Evolutionary conservation across 1,140 invertebrate genomes (phyloP), one percentile per base, ranked within the genome.

Genomic region (Tetranychus cinnabarinus): DNA sequence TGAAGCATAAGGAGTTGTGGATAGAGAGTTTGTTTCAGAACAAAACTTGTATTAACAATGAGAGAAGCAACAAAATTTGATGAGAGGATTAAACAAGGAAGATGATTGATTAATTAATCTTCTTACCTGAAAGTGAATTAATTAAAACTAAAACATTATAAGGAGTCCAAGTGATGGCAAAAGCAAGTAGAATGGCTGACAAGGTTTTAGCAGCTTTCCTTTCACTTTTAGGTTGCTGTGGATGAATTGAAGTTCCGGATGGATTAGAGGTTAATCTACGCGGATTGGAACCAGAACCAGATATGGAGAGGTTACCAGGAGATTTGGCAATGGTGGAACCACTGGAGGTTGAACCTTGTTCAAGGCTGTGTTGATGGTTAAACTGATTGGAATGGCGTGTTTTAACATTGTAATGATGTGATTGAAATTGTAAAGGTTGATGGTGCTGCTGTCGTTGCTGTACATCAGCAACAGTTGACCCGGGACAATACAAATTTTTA

Each of bases 141-240:
- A 56, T 56, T 33, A 56, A 34, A 12, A 56, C 87, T 62, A 93
- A 77, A 55, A 97, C 89, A 72, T 97, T 97, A 75, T 99, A 99
- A 55, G 95, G 95, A 48, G 90, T 92, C 95, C 95, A 99, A 3
- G 95, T 98, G 66, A 97, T 82, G 65, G 98, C 95, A 75, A 99
- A 98, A 56, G 92, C 92, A 59, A 96, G 73, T 62, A 99, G 75
- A 65, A 99, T 98, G 62, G 95, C 95, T 6, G 86, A 93, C 50
- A 98, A 73, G 0, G 93, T 99, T 73, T 97, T 98, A 1, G 96
- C 96, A 7, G 96, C 96, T 77, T 98, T 99, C 63, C 87, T 85
- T 66, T 99, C 95, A 66, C 92, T 88, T 67, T 92, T 92, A 3
- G 63, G 58, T 46, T 65, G 63, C 10, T 45, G 60, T 58, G 54